A percentile compares a stretch with the other conserved stretches of the same genome.
Conservation (phyloP, 2,888 invertebrate genomes). For the Pheosia tremula region DNA sequence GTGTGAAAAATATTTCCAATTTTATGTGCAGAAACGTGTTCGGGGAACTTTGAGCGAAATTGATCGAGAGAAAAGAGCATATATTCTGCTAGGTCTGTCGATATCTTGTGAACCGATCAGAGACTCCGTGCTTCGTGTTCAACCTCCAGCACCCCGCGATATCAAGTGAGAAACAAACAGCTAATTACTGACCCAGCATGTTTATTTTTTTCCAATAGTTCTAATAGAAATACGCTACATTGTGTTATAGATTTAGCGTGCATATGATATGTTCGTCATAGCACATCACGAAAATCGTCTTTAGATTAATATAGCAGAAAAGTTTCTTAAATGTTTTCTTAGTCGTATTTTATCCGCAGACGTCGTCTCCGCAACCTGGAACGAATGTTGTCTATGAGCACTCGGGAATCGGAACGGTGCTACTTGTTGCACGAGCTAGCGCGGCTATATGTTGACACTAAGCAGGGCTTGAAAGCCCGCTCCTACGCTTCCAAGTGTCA, state of each 20-base stretch:
- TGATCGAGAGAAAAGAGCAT: constrained; percentile 73
- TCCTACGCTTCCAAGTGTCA: constrained; percentile 71
- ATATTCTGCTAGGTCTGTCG: constrained; percentile 70
- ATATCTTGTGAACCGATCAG: constrained; percentile 73
- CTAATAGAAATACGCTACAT: neutral
- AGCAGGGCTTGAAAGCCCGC: constrained; percentile 62
- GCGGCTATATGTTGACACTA: constrained; percentile 67
- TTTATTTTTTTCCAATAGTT: too few species aligned
- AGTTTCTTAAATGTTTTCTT: neutral
- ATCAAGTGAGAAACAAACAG: constrained; percentile 49
- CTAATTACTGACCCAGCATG: neutral
- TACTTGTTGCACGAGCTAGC: constrained; percentile 74
- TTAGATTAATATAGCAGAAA: too few species aligned
- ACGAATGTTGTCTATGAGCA: constrained; percentile 56
- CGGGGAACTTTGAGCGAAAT: constrained; percentile 67
- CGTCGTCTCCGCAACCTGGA: constrained; percentile 62
- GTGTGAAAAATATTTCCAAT: constrained; percentile 1
- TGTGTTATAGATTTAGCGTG: too few species aligned
- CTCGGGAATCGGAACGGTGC: constrained; percentile 64
- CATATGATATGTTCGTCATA: too few species aligned
- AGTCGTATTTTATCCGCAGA: neutral
- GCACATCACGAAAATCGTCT: too few species aligned
- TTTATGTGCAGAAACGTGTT: constrained; percentile 66
- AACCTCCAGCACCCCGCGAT: constrained; percentile 68
- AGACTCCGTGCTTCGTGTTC: constrained; percentile 67